Percentiles rank a stretch among this genome's conserved stretches.
phyloP scores from a whole-genome alignment of 2,113 vertebrate species.

The Syngnathus typhle region DNA sequence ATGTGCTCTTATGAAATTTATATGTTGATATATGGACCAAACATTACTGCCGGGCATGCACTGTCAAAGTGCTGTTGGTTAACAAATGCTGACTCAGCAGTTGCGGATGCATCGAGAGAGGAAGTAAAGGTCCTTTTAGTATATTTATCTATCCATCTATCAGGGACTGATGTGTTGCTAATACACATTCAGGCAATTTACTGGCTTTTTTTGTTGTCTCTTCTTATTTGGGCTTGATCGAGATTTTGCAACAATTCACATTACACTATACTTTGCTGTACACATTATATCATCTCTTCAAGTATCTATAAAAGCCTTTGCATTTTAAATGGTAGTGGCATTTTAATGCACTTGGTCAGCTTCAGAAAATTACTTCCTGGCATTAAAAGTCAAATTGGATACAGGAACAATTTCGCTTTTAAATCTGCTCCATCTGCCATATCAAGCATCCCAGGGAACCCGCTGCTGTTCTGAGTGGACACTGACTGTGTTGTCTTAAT shows the following conservation, averaged over 20 bases:
- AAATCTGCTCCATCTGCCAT: constrained; percentile 42
- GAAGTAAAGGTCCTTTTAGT: constrained; percentile 6
- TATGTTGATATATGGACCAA: not conserved
- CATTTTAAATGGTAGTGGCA: constrained; percentile 28
- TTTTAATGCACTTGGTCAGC: constrained; percentile 20
- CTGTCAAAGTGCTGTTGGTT: constrained; percentile 7
- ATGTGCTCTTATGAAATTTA: not conserved
- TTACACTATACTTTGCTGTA: not conserved
- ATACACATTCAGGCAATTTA: not conserved
- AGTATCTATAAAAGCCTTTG: constrained; percentile 21
- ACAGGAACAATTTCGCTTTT: constrained; percentile 51
- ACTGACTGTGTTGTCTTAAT: constrained; percentile 35
- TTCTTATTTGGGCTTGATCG: not conserved
- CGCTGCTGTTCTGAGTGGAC: constrained; percentile 29
- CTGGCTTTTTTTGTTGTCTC: not conserved
- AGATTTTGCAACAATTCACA: not conserved
- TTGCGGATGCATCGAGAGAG: constrained; percentile 1
- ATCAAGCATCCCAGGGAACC: constrained; percentile 27
- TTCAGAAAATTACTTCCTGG: constrained; percentile 37
- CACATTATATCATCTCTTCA: not conserved
- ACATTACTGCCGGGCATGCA: not conserved
- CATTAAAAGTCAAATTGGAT: constrained; percentile 43
- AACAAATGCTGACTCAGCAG: constrained; percentile 6
- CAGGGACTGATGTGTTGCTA: not conserved
- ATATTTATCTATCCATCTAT: not conserved